Conservation (phyloP, 2,113 vertebrate genomes). For the Osmerus eperlanus region DNA sequence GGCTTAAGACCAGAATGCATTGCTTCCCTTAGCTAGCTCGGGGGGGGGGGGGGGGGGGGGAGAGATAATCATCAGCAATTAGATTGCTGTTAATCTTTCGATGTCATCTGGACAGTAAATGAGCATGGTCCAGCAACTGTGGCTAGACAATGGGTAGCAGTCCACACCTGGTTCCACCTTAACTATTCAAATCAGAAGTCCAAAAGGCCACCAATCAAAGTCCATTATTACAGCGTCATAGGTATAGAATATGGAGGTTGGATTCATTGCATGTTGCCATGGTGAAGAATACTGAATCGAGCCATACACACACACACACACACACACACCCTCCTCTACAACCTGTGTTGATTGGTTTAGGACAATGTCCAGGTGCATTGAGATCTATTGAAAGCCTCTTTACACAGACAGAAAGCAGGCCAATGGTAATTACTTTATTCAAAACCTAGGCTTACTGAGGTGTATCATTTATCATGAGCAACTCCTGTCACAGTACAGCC, state of each 20-base stretch:
- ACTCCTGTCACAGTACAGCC: slow-evolving; percentile 7
- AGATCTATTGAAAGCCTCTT: slow-evolving; percentile 64
- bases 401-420: slow-evolving; percentile 46
- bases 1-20: background rate
- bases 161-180: no score
- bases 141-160: no score
- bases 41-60: no score
- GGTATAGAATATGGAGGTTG: background rate
- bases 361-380: slow-evolving; percentile 40
- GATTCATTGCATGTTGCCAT: background rate
- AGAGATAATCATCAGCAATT: slow-evolving; percentile 17
- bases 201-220: background rate
- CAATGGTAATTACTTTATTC: slow-evolving; percentile 48
- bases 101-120: slow-evolving; percentile 45
- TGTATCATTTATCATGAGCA: slow-evolving; percentile 6
- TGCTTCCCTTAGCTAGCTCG: background rate
- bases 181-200: no score
- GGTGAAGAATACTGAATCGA: background rate
- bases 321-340: slow-evolving; percentile 12
- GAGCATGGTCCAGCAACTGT: slow-evolving; percentile 38
- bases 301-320: background rate
- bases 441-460: slow-evolving; percentile 46
- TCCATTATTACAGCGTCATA: background rate
- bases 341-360: slow-evolving; percentile 35
- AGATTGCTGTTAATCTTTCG: slow-evolving; percentile 56